These are phyloP conservation scores for Anas capensis DNA, from an alignment of 2,797 vertebrate species.

Conservation along the genomic window DNA sequence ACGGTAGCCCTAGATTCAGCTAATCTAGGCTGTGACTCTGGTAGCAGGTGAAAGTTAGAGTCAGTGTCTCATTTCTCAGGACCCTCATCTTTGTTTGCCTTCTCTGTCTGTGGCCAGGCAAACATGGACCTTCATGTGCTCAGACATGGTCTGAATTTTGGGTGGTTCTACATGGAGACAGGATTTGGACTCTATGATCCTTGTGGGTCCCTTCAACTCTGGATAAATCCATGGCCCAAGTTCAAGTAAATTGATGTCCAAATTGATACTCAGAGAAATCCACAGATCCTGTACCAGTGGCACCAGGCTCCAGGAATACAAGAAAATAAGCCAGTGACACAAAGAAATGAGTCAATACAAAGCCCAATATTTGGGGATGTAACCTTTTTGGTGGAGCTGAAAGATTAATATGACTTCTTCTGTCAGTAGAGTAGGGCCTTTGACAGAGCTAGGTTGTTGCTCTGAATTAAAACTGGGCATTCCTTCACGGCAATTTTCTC, in stretches of 20 bases:
- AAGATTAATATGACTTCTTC: not conserved
- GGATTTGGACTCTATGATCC: too few species aligned
- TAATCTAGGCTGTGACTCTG: not conserved
- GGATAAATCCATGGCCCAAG: not conserved
- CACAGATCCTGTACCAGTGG: not conserved
- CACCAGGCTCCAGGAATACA: not conserved
- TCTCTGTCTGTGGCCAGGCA: not conserved
- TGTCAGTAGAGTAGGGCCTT: rapidly evolving
- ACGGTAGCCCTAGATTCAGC: not conserved
- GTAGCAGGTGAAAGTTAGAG: not conserved
- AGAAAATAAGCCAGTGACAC: not conserved
- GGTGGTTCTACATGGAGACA: too few species aligned
- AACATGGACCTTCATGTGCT: not conserved
- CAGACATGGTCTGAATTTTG: too few species aligned
- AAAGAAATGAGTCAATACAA: not conserved
- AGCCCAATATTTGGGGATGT: not conserved
- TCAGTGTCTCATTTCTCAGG: not conserved
- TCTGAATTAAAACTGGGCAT: not conserved
- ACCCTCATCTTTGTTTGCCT: not conserved
- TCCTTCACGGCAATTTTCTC: not conserved
- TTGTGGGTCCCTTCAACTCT: too few species aligned
- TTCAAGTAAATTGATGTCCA: rapidly evolving
- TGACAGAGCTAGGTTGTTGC: not conserved
- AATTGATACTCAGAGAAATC: not conserved
- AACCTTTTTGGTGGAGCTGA: not conserved